A percentile compares a stretch with the other conserved stretches of the same genome.
These are phyloP conservation scores for Pachliopta kotzebuea DNA, from an alignment of 2,888 invertebrate genomes.

Conservation along the genomic window DNA sequence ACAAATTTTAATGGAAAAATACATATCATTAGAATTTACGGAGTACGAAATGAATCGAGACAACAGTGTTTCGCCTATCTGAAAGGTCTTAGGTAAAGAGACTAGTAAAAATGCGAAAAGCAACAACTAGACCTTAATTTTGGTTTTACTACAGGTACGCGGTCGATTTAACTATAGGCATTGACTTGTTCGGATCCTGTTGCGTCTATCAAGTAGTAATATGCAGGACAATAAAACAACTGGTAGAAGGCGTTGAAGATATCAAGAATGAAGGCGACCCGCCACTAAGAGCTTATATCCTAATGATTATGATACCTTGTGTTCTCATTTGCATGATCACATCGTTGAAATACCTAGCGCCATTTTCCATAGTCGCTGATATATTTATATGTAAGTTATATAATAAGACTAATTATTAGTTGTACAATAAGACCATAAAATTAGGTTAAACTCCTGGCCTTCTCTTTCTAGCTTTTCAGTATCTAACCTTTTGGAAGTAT, in stretches of 20 bases:
- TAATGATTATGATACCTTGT: conserved; percentile 44
- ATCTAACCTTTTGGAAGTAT: too few relatives aligned
- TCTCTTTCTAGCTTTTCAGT: too few relatives aligned
- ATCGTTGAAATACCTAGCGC: conserved; percentile 49
- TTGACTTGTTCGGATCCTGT: conserved; percentile 49
- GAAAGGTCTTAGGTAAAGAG: too few relatives aligned
- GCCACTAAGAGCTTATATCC: conserved; percentile 38
- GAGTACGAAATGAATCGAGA: too few relatives aligned
- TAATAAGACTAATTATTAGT: too few relatives aligned
- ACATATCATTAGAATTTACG: too few relatives aligned
- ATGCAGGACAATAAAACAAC: conserved; percentile 43
- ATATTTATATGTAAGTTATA: conserved; percentile 44
- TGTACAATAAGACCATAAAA: neutral
- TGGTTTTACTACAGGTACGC: conserved; percentile 38
- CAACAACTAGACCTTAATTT: neutral
- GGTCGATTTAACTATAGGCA: conserved; percentile 42
- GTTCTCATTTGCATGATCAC: conserved; percentile 50
- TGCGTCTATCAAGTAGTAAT: conserved; percentile 49
- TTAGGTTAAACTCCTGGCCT: too few relatives aligned
- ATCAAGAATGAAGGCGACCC: conserved; percentile 35
- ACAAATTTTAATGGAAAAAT: too few relatives aligned
- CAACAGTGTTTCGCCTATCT: too few relatives aligned
- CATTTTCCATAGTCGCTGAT: conserved; percentile 52
- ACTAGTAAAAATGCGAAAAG: too few relatives aligned
- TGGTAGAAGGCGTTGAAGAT: conserved; percentile 39